Percentiles rank a stretch among this genome's conserved stretches.
These are phyloP conservation scores for Leptinotarsa texana DNA, from an alignment of 1,140 invertebrate genomes.

Conservation along the genomic window DNA sequence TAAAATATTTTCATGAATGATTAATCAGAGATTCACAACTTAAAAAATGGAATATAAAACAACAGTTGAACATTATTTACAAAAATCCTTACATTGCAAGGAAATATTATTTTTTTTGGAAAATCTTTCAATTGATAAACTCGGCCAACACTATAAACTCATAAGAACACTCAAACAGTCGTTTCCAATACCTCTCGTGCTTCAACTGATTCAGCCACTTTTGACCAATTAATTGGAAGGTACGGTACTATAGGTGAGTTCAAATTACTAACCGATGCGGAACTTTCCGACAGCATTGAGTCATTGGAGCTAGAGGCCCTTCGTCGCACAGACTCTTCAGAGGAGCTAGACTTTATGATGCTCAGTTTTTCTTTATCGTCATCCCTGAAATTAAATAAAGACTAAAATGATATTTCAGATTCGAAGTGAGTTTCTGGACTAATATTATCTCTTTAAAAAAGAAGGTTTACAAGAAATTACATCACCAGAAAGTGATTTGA, in stretches of 20 bases:
- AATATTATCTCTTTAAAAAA: no score
- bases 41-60: background rate
- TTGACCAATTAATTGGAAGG: constrained; percentile 48
- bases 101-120: background rate
- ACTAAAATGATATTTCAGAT: no score
- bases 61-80: background rate
- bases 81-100: background rate
- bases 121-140: background rate
- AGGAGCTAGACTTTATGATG: constrained; percentile 63
- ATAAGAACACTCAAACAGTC: constrained; percentile 50
- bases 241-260: constrained; percentile 45
- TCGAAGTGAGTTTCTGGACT: no score
- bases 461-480: no score
- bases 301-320: constrained; percentile 66
- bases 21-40: no score
- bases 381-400: constrained; percentile 57
- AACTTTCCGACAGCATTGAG: constrained; percentile 59
- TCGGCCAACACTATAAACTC: background rate
- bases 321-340: constrained; percentile 66
- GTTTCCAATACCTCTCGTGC: constrained; percentile 57
- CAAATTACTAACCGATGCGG: constrained; percentile 37
- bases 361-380: constrained; percentile 66
- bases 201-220: constrained; percentile 26
- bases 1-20: no score
- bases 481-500: no score